Conservation (phyloP, 1,140 invertebrate genomes). For the Cydia strobilella region DNA sequence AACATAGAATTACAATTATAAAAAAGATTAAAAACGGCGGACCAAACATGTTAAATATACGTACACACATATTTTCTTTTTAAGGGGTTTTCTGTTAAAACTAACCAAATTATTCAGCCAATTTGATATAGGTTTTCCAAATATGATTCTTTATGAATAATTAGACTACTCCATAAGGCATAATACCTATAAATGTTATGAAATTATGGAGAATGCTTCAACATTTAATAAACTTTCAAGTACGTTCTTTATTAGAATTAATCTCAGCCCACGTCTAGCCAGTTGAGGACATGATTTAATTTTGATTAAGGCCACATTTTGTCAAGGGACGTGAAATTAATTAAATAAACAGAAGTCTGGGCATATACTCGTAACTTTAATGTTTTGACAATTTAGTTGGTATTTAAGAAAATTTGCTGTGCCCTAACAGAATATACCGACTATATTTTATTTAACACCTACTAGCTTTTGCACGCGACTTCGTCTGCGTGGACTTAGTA, state of each 20-base stretch:
- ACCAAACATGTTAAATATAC: not conserved
- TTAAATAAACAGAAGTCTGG: not conserved
- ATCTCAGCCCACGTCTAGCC: not conserved
- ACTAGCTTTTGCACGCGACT: no score
- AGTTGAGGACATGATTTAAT: not conserved
- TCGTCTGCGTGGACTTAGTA: no score
- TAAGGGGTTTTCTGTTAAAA: not conserved
- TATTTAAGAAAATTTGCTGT: no score
- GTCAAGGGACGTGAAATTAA: not conserved
- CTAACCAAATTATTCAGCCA: not conserved
- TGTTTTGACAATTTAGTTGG: no score
- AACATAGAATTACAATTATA: no score
- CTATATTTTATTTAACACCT: no score
- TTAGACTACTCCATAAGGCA: not conserved
- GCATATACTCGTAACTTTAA: no score
- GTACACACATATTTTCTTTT: not conserved
- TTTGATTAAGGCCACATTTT: not conserved
- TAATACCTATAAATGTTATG: slow-evolving; percentile 17
- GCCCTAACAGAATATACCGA: no score
- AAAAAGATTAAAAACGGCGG: no score
- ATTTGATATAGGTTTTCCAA: not conserved
- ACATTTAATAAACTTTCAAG: slow-evolving; percentile 2
- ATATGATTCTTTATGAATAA: not conserved
- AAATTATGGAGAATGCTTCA: slow-evolving; percentile 3
- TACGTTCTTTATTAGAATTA: slow-evolving; percentile 1